Percentiles rank a stretch among this genome's conserved stretches.
phyloP scores from a whole-genome alignment of 1,140 invertebrate species.

The Diuraphis noxia region DNA sequence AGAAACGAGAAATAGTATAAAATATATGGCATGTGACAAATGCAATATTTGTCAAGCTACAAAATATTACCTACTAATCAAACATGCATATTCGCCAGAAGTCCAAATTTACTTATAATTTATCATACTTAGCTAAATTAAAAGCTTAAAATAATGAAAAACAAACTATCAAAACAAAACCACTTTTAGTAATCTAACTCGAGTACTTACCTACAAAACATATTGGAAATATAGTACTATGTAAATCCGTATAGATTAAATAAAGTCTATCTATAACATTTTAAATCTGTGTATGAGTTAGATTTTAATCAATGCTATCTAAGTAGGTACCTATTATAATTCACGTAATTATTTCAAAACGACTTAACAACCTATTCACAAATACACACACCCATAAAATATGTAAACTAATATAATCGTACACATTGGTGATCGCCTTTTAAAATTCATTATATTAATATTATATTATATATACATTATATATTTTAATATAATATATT shows the following conservation, averaged over 20 bases:
- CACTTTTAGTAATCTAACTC: background rate
- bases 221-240: background rate
- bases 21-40: too few relatives aligned
- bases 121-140: background rate
- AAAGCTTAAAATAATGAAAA: background rate
- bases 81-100: background rate
- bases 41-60: background rate
- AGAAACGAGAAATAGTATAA: background rate
- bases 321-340: background rate
- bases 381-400: background rate
- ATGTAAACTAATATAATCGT: background rate
- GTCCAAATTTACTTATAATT: background rate
- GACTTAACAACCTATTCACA: background rate
- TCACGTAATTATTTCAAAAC: background rate
- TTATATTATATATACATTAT: background rate
- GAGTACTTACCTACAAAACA: background rate
- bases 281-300: background rate
- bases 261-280: background rate
- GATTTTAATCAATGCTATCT: background rate
- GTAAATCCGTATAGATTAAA: background rate
- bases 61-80: background rate
- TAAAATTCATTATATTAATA: background rate
- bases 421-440: background rate
- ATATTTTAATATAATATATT: background rate
- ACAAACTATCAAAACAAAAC: background rate